Evolutionary conservation across 2,888 invertebrate species (phyloP), one percentile per base, ranked within the genome.

Genomic region (Chrysolina haemoptera): DNA sequence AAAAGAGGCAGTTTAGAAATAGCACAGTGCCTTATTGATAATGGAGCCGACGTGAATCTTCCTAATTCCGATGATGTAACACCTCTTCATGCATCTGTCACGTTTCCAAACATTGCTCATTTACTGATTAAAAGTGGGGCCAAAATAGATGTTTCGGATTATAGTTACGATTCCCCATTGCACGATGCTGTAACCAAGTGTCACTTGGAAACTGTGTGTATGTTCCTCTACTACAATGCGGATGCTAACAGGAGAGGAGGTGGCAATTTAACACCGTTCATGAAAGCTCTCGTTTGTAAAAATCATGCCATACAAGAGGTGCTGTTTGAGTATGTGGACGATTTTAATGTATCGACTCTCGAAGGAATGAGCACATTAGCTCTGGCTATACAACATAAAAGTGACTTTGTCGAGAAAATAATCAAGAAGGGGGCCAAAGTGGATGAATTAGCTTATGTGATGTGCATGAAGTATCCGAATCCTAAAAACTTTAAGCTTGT

Each of bases 141-240:
- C 12, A 70, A 83, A 50, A 55, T 84, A 9, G 77, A 85, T 73
- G 80, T 79, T 18, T 46, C 55, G 62, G 82, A 84, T 77, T 78
- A 76, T 63, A 76, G 76, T 50, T 76, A 75, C 14, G 82, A 82
- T 20, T 82, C 84, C 8, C 82, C 84, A 6, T 74, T 86, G 18
- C 82, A 83, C 74, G 78, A 81, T 67, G 84, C 83, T 16, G 76
- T 82, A 35, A 65, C 40, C 35, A 68, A 73, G 12, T 68, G 65
- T 16, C 78, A 75, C 67, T 48, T 82, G 10, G 82, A 84, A 74
- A 74, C 79, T 20, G 78, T 84, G 18, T 82, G 82, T 69, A 81
- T 84, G 83, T 70, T 85, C 22, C 73, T 85, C 6, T 84, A 81
- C 76, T 83, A 82, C 64, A 77, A 78, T 73, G 84, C 84, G n/a